Evolutionary conservation across 2,888 invertebrate species (phyloP).

Genomic region (Hypsopygia costalis): DNA sequence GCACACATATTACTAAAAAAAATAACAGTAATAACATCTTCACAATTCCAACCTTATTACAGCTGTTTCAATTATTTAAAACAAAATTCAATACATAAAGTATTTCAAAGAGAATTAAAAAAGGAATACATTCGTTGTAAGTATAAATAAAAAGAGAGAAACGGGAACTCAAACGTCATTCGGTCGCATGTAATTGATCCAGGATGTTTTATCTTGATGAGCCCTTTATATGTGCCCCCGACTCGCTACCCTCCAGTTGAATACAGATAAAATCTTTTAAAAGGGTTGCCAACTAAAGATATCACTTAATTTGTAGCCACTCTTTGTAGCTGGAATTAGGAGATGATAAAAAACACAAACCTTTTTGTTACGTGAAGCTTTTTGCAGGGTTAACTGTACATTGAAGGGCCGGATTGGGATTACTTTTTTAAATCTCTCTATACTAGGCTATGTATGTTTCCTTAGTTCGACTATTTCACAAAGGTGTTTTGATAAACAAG

Average conservation of each 20-base stretch:
- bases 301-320: conserved; percentile 78
- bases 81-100: conserved; percentile 19
- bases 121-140: conserved; percentile 31
- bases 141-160: conserved; percentile 45
- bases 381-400: conserved; percentile 46
- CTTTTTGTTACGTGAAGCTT: conserved; percentile 46
- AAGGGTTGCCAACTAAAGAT: conserved; percentile 79
- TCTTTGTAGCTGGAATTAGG: conserved; percentile 70
- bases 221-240: conserved; percentile 70
- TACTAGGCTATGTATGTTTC: conserved; percentile 15
- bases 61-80: conserved; percentile 19
- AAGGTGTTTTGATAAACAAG: too few species aligned
- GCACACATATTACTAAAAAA: conserved; percentile 5
- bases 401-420: conserved; percentile 45
- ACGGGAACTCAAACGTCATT: conserved; percentile 67
- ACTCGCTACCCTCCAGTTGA: conserved; percentile 68
- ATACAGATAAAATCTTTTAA: conserved; percentile 73
- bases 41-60: too few species aligned
- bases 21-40: conserved; percentile 1
- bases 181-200: conserved; percentile 76
- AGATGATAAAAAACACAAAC: conserved; percentile 52
- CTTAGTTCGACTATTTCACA: too few species aligned
- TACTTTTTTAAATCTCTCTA: conserved; percentile 57
- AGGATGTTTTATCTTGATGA: conserved; percentile 76
- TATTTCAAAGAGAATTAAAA: conserved; percentile 20